phyloP scores from a whole-genome alignment of 2,888 invertebrate genomes.

The Drosophila algonquin region DNA sequence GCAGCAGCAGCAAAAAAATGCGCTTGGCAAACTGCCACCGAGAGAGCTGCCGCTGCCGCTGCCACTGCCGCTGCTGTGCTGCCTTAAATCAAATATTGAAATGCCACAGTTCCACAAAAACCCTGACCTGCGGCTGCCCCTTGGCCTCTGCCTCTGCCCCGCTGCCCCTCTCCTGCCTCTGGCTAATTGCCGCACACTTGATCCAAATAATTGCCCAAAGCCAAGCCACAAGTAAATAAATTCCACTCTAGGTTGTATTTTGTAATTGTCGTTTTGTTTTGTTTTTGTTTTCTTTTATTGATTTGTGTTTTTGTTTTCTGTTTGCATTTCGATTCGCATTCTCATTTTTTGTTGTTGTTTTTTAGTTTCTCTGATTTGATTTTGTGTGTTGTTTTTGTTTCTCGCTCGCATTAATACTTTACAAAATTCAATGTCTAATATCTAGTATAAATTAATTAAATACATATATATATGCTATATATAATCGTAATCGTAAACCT shows the following conservation, averaged over 20 bases:
- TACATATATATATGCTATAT: slow-evolving; percentile 50
- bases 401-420: slow-evolving; percentile 74
- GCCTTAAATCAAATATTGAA: slow-evolving; percentile 76
- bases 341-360: neutral
- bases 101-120: slow-evolving; percentile 57
- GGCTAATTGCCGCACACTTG: slow-evolving; percentile 71
- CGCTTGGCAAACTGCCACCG: slow-evolving; percentile 74
- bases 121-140: slow-evolving; percentile 56
- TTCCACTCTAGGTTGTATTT: slow-evolving; percentile 54
- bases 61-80: slow-evolving; percentile 21
- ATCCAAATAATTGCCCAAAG: slow-evolving; percentile 63
- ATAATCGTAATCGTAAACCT: slow-evolving; percentile 31
- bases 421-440: slow-evolving; percentile 65
- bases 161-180: neutral
- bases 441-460: slow-evolving; percentile 77
- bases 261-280: slow-evolving; percentile 31
- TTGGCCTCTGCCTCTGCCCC: neutral
- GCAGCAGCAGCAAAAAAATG: slow-evolving; percentile 62
- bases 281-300: slow-evolving; percentile 62
- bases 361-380: slow-evolving; percentile 1
- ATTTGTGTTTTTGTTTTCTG: slow-evolving; percentile 46
- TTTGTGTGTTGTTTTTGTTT: slow-evolving; percentile 43
- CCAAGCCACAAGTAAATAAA: slow-evolving; percentile 49
- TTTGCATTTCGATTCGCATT: slow-evolving; percentile 1
- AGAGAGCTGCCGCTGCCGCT: slow-evolving; percentile 31